These are phyloP conservation scores for Lysiphlebus fabarum DNA, from an alignment of 1,140 invertebrate species.

Conservation along the genomic window DNA sequence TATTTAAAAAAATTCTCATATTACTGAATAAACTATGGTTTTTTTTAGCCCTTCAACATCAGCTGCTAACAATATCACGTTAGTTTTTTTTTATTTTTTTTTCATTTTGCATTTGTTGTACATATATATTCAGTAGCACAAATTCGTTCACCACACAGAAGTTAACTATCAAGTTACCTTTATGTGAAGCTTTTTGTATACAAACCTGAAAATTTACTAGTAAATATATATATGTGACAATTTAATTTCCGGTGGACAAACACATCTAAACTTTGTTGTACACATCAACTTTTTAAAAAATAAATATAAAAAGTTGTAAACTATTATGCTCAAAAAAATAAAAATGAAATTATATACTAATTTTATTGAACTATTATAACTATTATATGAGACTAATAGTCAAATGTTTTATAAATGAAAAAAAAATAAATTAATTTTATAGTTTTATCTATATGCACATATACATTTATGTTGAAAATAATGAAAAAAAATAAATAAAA, in stretches of 20 bases:
- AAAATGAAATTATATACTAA: no score
- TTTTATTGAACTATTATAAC: no score
- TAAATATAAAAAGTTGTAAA: background rate
- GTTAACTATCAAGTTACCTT: no score
- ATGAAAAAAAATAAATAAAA: no score
- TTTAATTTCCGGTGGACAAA: slow-evolving; percentile 22
- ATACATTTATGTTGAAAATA: no score
- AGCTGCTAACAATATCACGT: slow-evolving; percentile 40
- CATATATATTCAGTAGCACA: slow-evolving; percentile 4
- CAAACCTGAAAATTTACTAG: slow-evolving; percentile 7
- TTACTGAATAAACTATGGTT: slow-evolving; percentile 33
- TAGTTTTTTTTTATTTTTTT: background rate
- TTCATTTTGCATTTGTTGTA: slow-evolving; percentile 25
- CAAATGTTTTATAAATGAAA: no score
- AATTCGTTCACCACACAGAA: no score
- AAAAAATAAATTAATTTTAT: no score
- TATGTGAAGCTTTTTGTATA: background rate
- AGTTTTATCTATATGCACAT: no score
- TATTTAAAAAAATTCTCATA: slow-evolving; percentile 30
- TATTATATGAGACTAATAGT: no score
- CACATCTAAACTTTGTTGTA: no score
- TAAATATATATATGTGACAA: slow-evolving; percentile 15
- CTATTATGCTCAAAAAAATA: no score
- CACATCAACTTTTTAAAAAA: background rate
- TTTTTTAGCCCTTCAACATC: slow-evolving; percentile 24